These are phyloP conservation scores for Zaprionus ornatus DNA, from an alignment of 1,140 invertebrate genomes.

Conservation along the genomic window DNA sequence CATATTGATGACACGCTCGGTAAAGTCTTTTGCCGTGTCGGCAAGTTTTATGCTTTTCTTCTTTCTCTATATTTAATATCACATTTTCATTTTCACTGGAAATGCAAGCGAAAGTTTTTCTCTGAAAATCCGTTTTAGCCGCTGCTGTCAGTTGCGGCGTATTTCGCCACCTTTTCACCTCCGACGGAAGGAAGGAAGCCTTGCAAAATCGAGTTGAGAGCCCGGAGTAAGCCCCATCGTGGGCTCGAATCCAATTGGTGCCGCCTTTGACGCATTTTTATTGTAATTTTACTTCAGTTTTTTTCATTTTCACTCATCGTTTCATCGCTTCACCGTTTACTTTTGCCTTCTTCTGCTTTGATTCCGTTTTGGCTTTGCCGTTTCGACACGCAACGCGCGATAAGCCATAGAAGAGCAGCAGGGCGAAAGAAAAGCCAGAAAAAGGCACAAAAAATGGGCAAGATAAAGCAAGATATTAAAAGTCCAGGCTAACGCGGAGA, in stretches of 20 bases:
- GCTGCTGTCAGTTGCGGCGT: not conserved
- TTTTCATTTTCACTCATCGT: not conserved
- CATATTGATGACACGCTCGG: constrained; percentile 17
- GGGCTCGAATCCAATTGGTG: constrained; percentile 24
- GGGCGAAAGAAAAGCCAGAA: not conserved
- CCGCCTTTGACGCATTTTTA: constrained; percentile 35
- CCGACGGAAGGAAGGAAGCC: not conserved
- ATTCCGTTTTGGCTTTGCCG: constrained; percentile 8
- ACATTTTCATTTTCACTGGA: not conserved
- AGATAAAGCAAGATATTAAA: constrained; percentile 16
- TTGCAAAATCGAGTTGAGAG: constrained; percentile 4
- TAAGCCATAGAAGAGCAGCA: constrained; percentile 26
- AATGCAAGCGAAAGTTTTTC: not conserved
- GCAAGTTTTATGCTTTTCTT: not conserved
- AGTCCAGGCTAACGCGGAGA: not conserved
- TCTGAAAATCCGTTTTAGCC: not conserved
- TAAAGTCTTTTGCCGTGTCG: not conserved
- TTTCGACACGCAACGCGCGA: constrained; percentile 5
- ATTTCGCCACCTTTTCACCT: constrained; percentile 11
- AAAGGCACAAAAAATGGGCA: not conserved
- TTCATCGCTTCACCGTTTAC: not conserved
- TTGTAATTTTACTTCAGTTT: constrained; percentile 26
- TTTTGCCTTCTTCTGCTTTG: constrained; percentile 12
- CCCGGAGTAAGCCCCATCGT: constrained; percentile 18
- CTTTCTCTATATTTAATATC: not conserved